Conservation (phyloP, 2,113 vertebrate species). For the Callipepla californica region DNA sequence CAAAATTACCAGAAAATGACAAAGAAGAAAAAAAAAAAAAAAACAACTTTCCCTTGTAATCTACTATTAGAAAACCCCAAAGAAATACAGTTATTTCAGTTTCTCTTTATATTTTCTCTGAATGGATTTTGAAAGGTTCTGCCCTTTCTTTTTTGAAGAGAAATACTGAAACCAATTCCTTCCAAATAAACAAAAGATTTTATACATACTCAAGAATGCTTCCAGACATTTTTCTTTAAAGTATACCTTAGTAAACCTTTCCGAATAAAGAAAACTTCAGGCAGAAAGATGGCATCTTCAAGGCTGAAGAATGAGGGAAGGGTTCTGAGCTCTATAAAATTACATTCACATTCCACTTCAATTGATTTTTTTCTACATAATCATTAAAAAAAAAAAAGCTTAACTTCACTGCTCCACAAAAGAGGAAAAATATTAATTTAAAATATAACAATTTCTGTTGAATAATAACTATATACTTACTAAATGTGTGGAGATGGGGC, state of each 20-base stretch:
- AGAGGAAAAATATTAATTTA: background rate
- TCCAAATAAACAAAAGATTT: background rate
- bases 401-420: background rate
- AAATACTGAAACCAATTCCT: background rate
- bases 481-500: background rate
- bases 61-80: background rate
- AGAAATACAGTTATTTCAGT: background rate
- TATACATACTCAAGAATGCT: background rate
- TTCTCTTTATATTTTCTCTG: background rate
- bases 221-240: background rate
- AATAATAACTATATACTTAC: background rate
- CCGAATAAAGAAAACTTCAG: background rate
- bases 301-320: background rate
- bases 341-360: background rate
- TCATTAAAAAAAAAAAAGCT: background rate
- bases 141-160: background rate
- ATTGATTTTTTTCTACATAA: background rate
- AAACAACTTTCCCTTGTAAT: background rate
- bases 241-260: background rate
- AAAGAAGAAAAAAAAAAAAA: conserved; percentile 14
- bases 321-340: background rate
- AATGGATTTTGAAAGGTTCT: background rate
- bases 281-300: background rate
- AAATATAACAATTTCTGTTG: background rate
- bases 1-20: background rate